Evolutionary conservation across 1,140 invertebrate species (phyloP).

Genomic region (Adelges cooleyi): DNA sequence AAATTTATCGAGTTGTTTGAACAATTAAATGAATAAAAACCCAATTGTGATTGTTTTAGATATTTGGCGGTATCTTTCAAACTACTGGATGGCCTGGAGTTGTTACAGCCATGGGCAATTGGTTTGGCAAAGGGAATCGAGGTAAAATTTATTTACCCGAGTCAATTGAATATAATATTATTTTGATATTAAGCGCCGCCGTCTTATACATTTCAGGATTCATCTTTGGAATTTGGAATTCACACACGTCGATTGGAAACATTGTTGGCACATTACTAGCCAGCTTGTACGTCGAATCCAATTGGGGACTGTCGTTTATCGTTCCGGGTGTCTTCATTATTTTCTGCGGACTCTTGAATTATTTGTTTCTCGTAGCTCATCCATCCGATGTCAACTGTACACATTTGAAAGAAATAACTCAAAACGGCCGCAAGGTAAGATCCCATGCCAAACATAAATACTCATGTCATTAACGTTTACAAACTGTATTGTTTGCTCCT

Average conservation of each 20-base stretch:
- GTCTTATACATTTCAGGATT: conserved; percentile 50
- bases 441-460: too few relatives aligned
- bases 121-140: conserved; percentile 84
- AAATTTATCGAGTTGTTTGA: conserved; percentile 27
- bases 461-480: too few relatives aligned
- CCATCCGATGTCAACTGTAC: conserved; percentile 40
- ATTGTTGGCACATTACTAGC: conserved; percentile 80
- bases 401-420: conserved; percentile 5
- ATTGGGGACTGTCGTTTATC: conserved; percentile 88
- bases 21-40: too few relatives aligned
- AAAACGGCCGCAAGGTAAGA: conserved; percentile 14
- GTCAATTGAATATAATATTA: not conserved
- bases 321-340: conserved; percentile 81
- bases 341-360: conserved; percentile 61
- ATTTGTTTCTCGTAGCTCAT: conserved; percentile 71
- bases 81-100: conserved; percentile 89
- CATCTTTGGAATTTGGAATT: conserved; percentile 94
- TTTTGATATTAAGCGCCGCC: not conserved
- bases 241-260: conserved; percentile 90
- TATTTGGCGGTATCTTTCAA: conserved; percentile 71
- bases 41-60: conserved; percentile 41
- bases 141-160: conserved; percentile 39
- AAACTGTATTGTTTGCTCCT: too few relatives aligned
- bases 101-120: conserved; percentile 84
- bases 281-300: conserved; percentile 65